Evolutionary conservation across 2,797 vertebrate genomes (phyloP).

Genomic region (Hephaestus fuliginosus): DNA sequence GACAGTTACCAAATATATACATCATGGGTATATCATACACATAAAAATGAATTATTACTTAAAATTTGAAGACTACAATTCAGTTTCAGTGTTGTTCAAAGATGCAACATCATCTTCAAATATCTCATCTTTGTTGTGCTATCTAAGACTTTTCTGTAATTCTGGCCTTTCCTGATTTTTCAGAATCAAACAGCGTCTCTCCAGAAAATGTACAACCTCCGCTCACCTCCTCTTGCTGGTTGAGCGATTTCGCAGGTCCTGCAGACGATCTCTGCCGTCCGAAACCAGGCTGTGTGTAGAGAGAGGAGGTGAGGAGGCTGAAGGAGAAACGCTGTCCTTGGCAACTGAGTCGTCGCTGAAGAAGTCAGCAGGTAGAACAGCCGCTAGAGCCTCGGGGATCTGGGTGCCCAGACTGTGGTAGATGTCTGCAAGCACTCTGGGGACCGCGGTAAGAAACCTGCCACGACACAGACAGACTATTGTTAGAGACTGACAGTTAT

Average conservation of each 20-base stretch:
- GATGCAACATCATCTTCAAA: neutral
- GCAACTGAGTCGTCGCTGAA: conserved; percentile 94
- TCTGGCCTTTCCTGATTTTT: neutral
- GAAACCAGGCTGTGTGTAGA: conserved; percentile 76
- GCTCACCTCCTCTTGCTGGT: conserved; percentile 90
- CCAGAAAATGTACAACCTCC: neutral
- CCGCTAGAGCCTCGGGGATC: conserved; percentile 89
- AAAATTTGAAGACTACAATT: neutral
- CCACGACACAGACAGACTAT: conserved; percentile 3
- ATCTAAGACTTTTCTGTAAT: neutral
- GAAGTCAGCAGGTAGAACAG: conserved; percentile 92
- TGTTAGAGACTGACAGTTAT: neutral
- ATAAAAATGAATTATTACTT: neutral
- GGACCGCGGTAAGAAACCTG: conserved; percentile 90
- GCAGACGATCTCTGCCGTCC: conserved; percentile 82
- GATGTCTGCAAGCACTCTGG: conserved; percentile 90
- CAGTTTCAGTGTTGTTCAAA: neutral
- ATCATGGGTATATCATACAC: neutral
- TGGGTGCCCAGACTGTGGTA: conserved; percentile 92
- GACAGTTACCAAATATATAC: neutral
- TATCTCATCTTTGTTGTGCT: neutral
- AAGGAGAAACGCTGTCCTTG: conserved; percentile 88
- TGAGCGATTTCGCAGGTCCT: conserved; percentile 91
- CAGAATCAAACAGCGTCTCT: neutral
- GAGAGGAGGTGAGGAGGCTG: conserved; percentile 65